Conservation (phyloP, 2,797 vertebrate species). For the Pitangus sulphuratus region DNA sequence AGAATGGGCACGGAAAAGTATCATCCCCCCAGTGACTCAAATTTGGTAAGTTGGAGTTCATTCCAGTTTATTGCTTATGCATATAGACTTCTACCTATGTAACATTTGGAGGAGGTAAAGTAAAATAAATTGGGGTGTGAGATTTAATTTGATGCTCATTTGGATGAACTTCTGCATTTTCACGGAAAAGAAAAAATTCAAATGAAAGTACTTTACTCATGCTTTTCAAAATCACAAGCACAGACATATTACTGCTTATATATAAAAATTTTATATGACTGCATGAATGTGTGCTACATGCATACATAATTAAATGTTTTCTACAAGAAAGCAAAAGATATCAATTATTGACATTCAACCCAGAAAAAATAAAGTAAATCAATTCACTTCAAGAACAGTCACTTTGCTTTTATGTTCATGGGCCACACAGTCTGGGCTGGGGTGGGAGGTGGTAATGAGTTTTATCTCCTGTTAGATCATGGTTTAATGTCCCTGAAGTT, state of each 20-base stretch:
- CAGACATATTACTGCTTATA: background rate
- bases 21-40: constrained; percentile 92
- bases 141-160: background rate
- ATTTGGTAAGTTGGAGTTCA: constrained; percentile 86
- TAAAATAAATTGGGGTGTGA: background rate
- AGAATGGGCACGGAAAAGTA: constrained; percentile 99
- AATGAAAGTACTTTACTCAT: background rate
- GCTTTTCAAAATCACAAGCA: background rate
- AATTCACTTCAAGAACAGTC: background rate
- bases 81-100: background rate
- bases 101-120: background rate
- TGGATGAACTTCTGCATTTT: background rate
- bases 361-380: background rate
- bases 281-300: background rate
- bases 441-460: background rate
- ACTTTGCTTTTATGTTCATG: background rate
- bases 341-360: background rate
- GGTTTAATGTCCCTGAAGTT: background rate
- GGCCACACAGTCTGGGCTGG: background rate
- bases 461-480: background rate
- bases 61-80: background rate
- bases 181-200: background rate
- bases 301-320: background rate
- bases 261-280: background rate
- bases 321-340: background rate